Base-by-base conservation (phyloP, 1,140 invertebrate species). In the Drosophila hydei region DNA sequence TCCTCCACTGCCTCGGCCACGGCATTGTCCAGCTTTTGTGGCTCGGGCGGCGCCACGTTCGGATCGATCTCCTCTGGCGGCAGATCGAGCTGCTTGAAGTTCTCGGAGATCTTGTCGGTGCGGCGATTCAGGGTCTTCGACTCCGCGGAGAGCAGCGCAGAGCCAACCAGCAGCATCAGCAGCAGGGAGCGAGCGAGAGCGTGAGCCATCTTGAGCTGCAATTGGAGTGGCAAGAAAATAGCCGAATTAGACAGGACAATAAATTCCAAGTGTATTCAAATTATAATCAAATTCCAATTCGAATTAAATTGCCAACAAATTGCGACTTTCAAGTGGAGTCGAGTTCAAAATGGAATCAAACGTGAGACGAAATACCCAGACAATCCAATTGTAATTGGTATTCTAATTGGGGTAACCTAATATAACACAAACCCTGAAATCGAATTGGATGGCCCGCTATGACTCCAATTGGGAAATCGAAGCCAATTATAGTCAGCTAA, bases 51-150 rank as follows among this genome's bases (percentile, higher is more conserved):
- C 9, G 88, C 89, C 27, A 91, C 90, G 77, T 91, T 89, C 0
- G 90, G 90, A 71, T 91, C 90, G 3, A 91, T 88, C 51, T 91
- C 90, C 59, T 91, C 90, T 7, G 87, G 79, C 25, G 90, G 77
- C 71, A 91, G 51, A 11, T 91, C 81, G 19, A 91, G 40, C 56
- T 91, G 90, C 51, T 91, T 91, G 9, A 91, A 91, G 40, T 91
- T 80, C 47, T 90, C 83, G 0, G 90, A 91, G 12, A 91, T 91
- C 54, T 91, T 91, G 52, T 91, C 89, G 7, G 85, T 72, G 12
- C 89, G 89, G 5, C 89, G 68, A 40, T 80, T 75, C 6, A 88
- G 71, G 5, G 81, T 89, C 51, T 90, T 90, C 54, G 62, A 78
- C n/a, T 79, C 55, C 25, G 58, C 51, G 7, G 45, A 38, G 21